Conservation (phyloP, 2,797 vertebrate genomes). For the Lycodopsis pacificus region DNA sequence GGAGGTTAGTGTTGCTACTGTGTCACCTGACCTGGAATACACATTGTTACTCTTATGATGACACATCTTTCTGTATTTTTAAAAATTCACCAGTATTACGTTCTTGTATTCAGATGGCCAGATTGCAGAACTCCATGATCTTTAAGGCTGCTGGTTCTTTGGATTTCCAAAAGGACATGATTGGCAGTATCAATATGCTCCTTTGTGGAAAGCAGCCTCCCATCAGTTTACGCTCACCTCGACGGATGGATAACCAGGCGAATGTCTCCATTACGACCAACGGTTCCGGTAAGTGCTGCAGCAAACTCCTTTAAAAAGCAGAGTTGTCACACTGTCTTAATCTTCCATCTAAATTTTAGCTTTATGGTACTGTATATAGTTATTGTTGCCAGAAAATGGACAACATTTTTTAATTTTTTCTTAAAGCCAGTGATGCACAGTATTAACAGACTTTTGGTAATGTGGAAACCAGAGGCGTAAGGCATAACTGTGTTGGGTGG, state of each 20-base stretch:
- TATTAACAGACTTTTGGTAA: constrained; percentile 2
- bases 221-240: constrained; percentile 19
- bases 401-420: neutral
- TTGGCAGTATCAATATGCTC: constrained; percentile 76
- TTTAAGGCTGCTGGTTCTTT: constrained; percentile 58
- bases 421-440: neutral
- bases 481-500: neutral
- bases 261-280: constrained; percentile 33
- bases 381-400: neutral
- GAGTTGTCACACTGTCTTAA: constrained; percentile 15
- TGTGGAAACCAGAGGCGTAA: neutral
- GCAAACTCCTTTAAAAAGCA: constrained; percentile 20
- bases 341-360: constrained; percentile 11
- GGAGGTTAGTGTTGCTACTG: constrained; percentile 64
- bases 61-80: neutral
- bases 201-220: constrained; percentile 74
- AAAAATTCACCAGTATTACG: no score
- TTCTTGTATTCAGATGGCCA: constrained; percentile 57
- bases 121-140: constrained; percentile 55
- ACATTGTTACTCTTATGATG: neutral
- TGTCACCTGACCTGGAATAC: neutral
- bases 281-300: constrained; percentile 73
- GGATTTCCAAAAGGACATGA: constrained; percentile 74
- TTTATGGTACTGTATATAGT: neutral
- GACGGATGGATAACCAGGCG: constrained; percentile 17